Evolutionary conservation across 2,797 vertebrate genomes (phyloP).

Genomic region (Nothura maculosa): DNA sequence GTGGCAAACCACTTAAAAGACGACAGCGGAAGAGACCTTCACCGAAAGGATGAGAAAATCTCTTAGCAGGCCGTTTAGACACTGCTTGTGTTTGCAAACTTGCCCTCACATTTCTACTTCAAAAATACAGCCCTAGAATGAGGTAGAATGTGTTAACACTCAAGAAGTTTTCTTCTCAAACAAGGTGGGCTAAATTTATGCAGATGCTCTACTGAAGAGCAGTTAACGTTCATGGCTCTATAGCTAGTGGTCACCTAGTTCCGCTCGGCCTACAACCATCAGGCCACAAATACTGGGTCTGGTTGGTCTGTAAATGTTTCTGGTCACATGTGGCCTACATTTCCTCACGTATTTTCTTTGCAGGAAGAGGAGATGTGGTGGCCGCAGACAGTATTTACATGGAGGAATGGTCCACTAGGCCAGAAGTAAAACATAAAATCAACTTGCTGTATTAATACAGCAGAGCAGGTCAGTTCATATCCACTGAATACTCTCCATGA

Average conservation of each 20-base stretch:
- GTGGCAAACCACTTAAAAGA: not conserved
- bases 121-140: not conserved
- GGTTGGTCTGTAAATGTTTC: not conserved
- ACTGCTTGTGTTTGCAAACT: not conserved
- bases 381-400: not conserved
- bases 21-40: not conserved
- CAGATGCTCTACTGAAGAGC: not conserved
- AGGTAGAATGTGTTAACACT: not conserved
- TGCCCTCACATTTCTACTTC: not conserved
- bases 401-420: not conserved
- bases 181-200: not conserved
- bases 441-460: not conserved
- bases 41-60: not conserved
- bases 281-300: not conserved
- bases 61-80: not conserved
- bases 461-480: not conserved
- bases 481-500: not conserved
- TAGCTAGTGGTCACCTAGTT: not conserved
- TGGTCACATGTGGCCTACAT: not conserved
- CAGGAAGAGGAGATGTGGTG: not conserved
- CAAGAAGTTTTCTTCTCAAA: not conserved
- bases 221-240: not conserved
- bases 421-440: not conserved
- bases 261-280: not conserved
- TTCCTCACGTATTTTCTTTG: not conserved